Base-by-base conservation (phyloP, 2,888 invertebrate genomes). In the Mythimna loreyi region DNA sequence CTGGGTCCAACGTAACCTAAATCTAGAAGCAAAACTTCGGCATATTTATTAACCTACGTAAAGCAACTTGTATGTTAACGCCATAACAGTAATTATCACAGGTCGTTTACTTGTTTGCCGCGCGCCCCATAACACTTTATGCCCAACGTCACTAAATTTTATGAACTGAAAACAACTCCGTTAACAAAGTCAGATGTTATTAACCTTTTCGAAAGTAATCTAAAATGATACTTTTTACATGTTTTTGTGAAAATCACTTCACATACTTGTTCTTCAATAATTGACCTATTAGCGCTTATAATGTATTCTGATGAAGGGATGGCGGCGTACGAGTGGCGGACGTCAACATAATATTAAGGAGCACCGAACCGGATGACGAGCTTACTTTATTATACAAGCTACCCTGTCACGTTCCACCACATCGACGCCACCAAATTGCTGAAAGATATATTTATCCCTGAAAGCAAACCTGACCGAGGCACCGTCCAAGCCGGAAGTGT, bases 71-170 rank as follows among this genome's bases (percentile, higher is more conserved):
- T 55, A 30, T 21, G 50, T 62, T 36, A 62, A 61, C 19, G 52
- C 56, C 61, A 60, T 83, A 50, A 59, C 36, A 69, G 67, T 43
- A 52, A 75, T 84, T 70, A 73, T 78, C 61, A 80, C 86, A 85
- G 72, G 69, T 72, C 71, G 72, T 83, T 85, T 75, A 69, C 67
- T 78, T 66, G 49, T 63, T 76, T 49, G 43, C 64, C 71, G 53
- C 81, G 53, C 86, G 81, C 85, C 66, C 65, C 89, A 90, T 91
- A 84, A 81, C 84, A 77, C 82, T 88, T 87, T 82, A 72, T 82
- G 80, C 72, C 67, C 55, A 72, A 83, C 88, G 87, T 90, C 88
- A 89, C 77, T 67, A 36, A 81, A 83, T 67, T 89, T 87, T 88
- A 89, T 89, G 89, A 82, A 80, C 73, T 85, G 87, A 83, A 86